These are phyloP conservation scores for Mallotus villosus DNA, from an alignment of 2,797 vertebrate genomes.

Conservation along the genomic window DNA sequence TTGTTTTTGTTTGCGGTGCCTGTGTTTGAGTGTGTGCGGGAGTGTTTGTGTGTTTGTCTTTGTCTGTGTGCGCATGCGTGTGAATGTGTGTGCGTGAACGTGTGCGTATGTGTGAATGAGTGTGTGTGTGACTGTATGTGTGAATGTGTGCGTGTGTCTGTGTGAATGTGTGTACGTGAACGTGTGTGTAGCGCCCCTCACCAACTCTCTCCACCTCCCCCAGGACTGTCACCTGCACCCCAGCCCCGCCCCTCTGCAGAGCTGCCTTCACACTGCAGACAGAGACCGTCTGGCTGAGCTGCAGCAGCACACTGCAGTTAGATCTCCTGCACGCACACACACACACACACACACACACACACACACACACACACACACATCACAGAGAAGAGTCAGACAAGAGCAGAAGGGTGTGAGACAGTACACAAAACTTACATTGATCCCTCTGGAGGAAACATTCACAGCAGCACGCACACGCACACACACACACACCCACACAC, in stretches of 20 bases:
- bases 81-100: not conserved
- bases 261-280: slow-evolving; percentile 48
- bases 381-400: not conserved
- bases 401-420: slow-evolving; percentile 7
- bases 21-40: no score
- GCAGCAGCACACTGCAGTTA: slow-evolving; percentile 57
- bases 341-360: slow-evolving; percentile 11
- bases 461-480: slow-evolving; percentile 10
- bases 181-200: slow-evolving; percentile 37
- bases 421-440: not conserved
- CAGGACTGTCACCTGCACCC: slow-evolving; percentile 16
- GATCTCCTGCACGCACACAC: slow-evolving; percentile 43
- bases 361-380: slow-evolving; percentile 10
- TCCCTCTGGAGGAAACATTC: not conserved
- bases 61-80: not conserved
- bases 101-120: not conserved
- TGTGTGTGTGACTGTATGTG: not conserved
- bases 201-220: slow-evolving; percentile 66
- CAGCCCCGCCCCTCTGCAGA: slow-evolving; percentile 20
- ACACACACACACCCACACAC: not conserved
- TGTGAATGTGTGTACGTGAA: slow-evolving; percentile 5
- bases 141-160: not conserved
- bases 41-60: no score
- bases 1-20: no score
- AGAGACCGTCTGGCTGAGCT: slow-evolving; percentile 38